A percentile compares a stretch with the other conserved stretches of the same genome.
These are phyloP conservation scores for Silurus aristotelis DNA, from an alignment of 2,797 vertebrate species.

Conservation along the genomic window DNA sequence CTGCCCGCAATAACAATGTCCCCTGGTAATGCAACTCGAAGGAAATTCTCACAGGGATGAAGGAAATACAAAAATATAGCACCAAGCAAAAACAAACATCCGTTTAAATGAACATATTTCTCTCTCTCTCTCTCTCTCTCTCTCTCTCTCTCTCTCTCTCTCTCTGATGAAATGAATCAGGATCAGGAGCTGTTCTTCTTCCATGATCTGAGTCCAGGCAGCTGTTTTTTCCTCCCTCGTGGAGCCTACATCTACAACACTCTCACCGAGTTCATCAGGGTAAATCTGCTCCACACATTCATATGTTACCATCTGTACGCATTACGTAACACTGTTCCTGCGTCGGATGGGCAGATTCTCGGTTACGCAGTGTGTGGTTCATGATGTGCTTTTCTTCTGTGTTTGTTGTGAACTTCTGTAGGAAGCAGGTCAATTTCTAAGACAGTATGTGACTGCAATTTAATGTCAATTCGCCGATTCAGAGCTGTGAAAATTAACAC, in stretches of 20 bases:
- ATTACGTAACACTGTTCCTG: background rate
- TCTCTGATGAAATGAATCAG: conserved; percentile 63
- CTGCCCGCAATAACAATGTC: background rate
- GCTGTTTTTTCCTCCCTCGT: conserved; percentile 92
- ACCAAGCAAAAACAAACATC: background rate
- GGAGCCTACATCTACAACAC: conserved; percentile 92
- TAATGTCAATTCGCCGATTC: too few relatives aligned
- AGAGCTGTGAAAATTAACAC: too few relatives aligned
- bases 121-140: conserved; percentile 14
- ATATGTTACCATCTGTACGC: background rate
- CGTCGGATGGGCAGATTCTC: background rate
- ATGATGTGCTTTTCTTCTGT: background rate
- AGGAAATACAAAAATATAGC: background rate
- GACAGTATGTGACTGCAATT: too few relatives aligned
- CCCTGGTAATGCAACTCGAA: background rate
- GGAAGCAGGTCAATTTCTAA: background rate
- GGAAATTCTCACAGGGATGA: background rate
- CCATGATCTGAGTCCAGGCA: conserved; percentile 94
- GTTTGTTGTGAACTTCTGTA: background rate
- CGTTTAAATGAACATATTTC: too few relatives aligned
- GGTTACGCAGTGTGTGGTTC: too few relatives aligned
- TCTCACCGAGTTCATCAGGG: conserved; percentile 88
- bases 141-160: conserved; percentile 23
- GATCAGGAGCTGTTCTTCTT: conserved; percentile 98
- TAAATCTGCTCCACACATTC: conserved; percentile 60